phyloP scores from a whole-genome alignment of 2,113 vertebrate species.

The Rhombomys opimus region DNA sequence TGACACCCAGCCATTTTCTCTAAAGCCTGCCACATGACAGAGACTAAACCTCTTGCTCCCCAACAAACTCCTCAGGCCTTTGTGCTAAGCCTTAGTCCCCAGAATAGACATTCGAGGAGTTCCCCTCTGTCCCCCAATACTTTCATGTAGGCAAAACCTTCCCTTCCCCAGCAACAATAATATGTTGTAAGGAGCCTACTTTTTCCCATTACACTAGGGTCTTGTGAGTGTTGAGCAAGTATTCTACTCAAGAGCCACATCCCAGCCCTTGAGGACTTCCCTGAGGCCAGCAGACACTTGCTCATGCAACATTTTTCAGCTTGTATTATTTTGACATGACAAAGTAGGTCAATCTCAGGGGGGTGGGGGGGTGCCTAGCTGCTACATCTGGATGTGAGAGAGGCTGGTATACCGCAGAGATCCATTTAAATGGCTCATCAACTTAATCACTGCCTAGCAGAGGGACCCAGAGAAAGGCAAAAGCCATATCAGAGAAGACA shows the following conservation, averaged over 20 bases:
- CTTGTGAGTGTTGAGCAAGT: neutral
- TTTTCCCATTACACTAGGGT: neutral
- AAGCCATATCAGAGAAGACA: neutral
- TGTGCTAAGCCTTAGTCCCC: neutral
- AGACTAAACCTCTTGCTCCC: neutral
- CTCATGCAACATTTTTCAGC: neutral
- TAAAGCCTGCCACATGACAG: neutral
- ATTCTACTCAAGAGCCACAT: no score
- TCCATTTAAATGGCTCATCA: neutral
- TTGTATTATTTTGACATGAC: neutral
- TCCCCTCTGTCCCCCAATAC: neutral
- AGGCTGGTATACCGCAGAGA: neutral
- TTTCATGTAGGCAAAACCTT: neutral
- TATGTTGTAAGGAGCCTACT: neutral
- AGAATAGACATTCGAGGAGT: fast-evolving
- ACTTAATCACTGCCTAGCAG: neutral
- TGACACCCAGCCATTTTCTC: neutral
- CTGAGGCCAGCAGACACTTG: neutral
- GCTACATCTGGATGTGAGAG: fast-evolving
- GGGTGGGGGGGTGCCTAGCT: neutral
- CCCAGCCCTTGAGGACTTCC: neutral
- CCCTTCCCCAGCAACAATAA: neutral
- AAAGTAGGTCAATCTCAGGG: neutral
- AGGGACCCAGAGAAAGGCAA: neutral
- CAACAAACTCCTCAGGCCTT: neutral